Evolutionary conservation across 2,888 invertebrate genomes (phyloP), one percentile per base, ranked within the genome.

Genomic region (Electrophaes corylata): DNA sequence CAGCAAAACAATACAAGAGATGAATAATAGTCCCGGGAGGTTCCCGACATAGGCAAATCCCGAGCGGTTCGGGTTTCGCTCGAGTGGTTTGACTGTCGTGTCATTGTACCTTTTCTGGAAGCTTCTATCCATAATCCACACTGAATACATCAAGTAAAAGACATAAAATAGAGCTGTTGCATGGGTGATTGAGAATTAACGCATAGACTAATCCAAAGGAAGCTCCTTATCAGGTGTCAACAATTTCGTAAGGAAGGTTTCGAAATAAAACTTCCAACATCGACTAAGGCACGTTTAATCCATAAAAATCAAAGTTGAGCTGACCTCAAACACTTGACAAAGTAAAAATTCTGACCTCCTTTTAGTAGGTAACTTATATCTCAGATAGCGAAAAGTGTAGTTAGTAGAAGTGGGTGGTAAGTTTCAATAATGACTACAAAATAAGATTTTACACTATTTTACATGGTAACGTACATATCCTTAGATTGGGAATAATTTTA

Each of bases 1-100:
- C 64, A 65, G 57, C 52, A 53, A 64, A 65, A 69, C 65, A 69
- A 65, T 68, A 65, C 60, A 61, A 37, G 65, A 63, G 49, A 65
- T 67, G 65, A 67, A 62, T 64, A 64, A 65, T 62, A 49, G 60
- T 48, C 64, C 52, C 59, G 51, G 20, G 64, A 59, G 61, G 40
- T 52, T 54, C 53, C 26, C 6, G 44, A 47, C 37, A 51, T 39
- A 60, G 51, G 54, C 51, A 48, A 50, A 44, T 52, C 55, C 41
- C 55, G 37, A 11, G 55, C 33, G 60, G 40, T 31, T 50, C 45
- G 26, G 47, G 33, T 44, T 26, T 33, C 45, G 46, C 47, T 55
- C 55, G 39, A 55, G 51, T 47, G 43, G 19, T 62, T 60, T 59
- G 60, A 64, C 61, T 60, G 65, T 56, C 52, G 50, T 62, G 56